Conservation (phyloP, 2,888 invertebrate genomes). For the Chydorus sphaericus region DNA sequence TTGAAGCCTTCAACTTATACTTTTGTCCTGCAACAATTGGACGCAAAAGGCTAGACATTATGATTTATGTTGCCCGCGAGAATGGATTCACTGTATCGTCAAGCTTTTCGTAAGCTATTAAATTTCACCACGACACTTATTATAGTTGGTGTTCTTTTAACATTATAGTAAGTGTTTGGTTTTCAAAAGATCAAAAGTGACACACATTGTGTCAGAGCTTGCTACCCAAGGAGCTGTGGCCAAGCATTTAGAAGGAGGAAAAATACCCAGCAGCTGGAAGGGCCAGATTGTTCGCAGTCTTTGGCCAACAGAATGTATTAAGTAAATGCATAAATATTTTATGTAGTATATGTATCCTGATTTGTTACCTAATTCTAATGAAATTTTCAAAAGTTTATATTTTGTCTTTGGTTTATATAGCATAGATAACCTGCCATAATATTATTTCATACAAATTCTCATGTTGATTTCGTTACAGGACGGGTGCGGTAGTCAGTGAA, state of each 20-base stretch:
- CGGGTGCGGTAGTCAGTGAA: neutral
- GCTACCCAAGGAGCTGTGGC: conserved; percentile 5
- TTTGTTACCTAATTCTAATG: too few species aligned
- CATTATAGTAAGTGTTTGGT: neutral
- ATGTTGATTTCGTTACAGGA: too few species aligned
- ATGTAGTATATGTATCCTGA: too few species aligned
- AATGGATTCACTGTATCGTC: neutral
- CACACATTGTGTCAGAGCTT: conserved; percentile 12
- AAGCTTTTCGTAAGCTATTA: neutral
- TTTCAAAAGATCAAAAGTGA: conserved; percentile 6
- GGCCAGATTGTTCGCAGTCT: neutral
- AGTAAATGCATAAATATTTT: neutral
- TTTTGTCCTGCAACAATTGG: conserved; percentile 2
- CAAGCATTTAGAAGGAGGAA: neutral
- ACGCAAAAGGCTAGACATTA: conserved; percentile 8
- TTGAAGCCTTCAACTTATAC: neutral
- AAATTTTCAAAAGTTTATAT: neutral
- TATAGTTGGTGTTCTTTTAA: neutral
- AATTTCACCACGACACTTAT: neutral
- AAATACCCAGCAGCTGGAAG: neutral
- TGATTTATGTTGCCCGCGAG: neutral
- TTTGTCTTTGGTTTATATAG: neutral
- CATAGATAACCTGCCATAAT: conserved; percentile 3
- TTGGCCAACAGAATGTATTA: conserved; percentile 8
- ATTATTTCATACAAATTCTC: too few species aligned